Conservation (phyloP, 2,113 vertebrate genomes). For the Eulemur rufifrons region DNA sequence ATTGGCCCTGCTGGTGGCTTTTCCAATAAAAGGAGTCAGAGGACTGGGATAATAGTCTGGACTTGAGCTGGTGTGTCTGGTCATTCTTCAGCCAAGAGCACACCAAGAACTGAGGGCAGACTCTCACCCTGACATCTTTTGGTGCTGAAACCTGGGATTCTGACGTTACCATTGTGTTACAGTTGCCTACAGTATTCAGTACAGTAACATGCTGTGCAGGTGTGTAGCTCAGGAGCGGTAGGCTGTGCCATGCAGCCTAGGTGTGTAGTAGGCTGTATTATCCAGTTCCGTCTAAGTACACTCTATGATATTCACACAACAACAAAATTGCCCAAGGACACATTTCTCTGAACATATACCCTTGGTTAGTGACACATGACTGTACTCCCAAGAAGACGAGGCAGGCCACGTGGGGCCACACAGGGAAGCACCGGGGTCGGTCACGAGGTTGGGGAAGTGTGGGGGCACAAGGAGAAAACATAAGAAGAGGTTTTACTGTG, state of each 20-base stretch:
- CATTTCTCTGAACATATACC: not conserved
- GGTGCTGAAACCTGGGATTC: too few species aligned
- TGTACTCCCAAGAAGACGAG: too few species aligned
- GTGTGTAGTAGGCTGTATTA: not conserved
- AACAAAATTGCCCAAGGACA: not conserved
- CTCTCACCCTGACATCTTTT: too few species aligned
- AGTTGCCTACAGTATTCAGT: not conserved
- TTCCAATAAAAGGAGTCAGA: too few species aligned
- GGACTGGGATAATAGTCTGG: too few species aligned
- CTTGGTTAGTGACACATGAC: not conserved
- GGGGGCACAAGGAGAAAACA: too few species aligned
- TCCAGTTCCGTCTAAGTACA: not conserved
- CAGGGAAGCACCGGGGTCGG: accelerated
- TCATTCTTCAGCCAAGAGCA: too few species aligned
- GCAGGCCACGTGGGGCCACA: accelerated
- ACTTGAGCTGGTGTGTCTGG: too few species aligned
- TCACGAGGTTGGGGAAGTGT: not conserved
- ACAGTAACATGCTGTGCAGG: not conserved
- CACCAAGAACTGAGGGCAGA: too few species aligned
- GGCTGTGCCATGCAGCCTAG: not conserved
- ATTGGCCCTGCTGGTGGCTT: too few species aligned
- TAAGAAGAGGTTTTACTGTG: accelerated
- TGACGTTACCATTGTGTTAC: not conserved
- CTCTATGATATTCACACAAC: not conserved
- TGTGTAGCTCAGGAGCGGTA: not conserved